Evolutionary conservation across 2,113 vertebrate genomes (phyloP).

Genomic region (Anser cygnoides): DNA sequence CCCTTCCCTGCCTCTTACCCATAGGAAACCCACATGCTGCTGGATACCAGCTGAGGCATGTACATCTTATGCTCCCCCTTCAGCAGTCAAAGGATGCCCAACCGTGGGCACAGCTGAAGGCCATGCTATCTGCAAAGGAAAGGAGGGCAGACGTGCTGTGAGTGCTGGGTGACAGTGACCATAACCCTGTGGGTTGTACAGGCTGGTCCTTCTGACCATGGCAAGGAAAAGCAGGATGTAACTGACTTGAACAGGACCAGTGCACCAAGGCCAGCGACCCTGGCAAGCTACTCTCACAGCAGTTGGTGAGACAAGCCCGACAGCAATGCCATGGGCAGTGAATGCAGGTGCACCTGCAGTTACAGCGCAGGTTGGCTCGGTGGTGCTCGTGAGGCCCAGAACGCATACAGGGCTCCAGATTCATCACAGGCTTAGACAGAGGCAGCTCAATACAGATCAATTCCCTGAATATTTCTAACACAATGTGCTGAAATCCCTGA

Average conservation of each 20-base stretch:
- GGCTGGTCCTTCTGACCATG: neutral
- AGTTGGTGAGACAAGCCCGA: neutral
- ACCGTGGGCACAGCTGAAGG: neutral
- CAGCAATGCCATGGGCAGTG: neutral
- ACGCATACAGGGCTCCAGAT: neutral
- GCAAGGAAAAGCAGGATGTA: neutral
- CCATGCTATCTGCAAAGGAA: neutral
- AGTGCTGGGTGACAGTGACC: neutral
- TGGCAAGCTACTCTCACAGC: neutral
- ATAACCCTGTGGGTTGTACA: no score
- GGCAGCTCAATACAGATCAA: neutral
- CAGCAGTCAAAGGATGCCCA: neutral
- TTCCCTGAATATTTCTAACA: neutral
- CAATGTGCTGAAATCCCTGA: neutral
- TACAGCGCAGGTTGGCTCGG: neutral
- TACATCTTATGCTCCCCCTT: accelerated
- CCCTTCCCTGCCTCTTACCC: neutral
- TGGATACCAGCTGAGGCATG: accelerated
- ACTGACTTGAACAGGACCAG: neutral
- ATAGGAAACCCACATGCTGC: neutral
- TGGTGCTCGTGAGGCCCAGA: neutral
- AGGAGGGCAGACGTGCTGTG: neutral
- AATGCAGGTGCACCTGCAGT: neutral
- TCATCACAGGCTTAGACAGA: neutral
- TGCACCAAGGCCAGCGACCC: neutral